Evolutionary conservation across 2,113 vertebrate genomes (phyloP).

Genomic region (Podarcis raffonei): DNA sequence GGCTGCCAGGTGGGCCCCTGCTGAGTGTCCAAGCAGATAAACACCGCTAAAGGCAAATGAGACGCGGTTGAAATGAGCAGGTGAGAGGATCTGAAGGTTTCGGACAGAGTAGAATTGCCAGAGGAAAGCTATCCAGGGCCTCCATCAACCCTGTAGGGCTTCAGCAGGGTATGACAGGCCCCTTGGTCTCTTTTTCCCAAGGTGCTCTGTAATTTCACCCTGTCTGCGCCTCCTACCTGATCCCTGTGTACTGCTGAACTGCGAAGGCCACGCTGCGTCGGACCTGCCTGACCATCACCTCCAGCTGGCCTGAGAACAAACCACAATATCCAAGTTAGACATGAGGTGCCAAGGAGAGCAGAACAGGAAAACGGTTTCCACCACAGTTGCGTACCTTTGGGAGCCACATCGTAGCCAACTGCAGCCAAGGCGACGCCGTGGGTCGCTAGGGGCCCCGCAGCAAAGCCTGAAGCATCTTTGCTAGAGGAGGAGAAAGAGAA

Average conservation of each 20-base stretch:
- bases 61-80: not conserved
- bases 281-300: conserved; percentile 90
- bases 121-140: not conserved
- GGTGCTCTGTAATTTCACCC: too few species aligned
- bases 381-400: conserved; percentile 78
- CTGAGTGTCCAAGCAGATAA: conserved; percentile 93
- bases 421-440: conserved; percentile 83
- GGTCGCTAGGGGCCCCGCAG: conserved; percentile 79
- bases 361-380: accelerated
- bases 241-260: conserved; percentile 76
- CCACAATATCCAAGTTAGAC: not conserved
- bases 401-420: conserved; percentile 86
- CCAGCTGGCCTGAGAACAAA: conserved; percentile 83
- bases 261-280: conserved; percentile 81
- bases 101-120: not conserved
- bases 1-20: conserved; percentile 89
- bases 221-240: conserved; percentile 71
- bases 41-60: conserved; percentile 78
- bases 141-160: not conserved
- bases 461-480: conserved; percentile 89
- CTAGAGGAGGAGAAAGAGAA: conserved; percentile 63
- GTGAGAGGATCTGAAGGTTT: not conserved
- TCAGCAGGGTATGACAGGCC: not conserved
- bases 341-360: accelerated
- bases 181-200: not conserved